phyloP scores from a whole-genome alignment of 2,888 invertebrate genomes.

The Coelopa pilipes region DNA sequence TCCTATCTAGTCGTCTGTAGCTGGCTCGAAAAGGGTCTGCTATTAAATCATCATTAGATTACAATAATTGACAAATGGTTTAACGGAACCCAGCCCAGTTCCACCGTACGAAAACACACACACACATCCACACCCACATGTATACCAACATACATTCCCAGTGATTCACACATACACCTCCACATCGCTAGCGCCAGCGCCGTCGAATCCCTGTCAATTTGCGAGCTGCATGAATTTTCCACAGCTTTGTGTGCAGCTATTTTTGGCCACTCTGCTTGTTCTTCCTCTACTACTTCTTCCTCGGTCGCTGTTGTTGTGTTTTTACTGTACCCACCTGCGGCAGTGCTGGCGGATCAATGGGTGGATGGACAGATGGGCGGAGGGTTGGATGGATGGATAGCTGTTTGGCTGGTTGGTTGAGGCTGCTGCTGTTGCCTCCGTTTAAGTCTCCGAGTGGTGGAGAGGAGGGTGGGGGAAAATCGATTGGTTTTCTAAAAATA shows the following conservation, averaged over 20 bases:
- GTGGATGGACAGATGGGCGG: no score
- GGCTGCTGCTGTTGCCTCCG: no score
- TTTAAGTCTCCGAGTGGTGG: no score
- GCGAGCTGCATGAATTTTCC: background rate
- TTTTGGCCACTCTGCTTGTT: background rate
- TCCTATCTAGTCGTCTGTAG: no score
- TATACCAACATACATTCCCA: no score
- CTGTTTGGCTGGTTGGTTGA: no score
- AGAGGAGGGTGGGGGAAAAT: background rate
- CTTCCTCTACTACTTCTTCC: background rate
- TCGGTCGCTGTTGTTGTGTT: background rate
- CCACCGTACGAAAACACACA: no score
- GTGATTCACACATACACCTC: no score
- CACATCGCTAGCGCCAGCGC: no score
- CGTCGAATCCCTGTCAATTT: background rate
- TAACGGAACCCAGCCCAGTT: background rate
- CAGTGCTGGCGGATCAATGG: no score
- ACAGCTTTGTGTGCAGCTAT: background rate
- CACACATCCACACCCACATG: no score
- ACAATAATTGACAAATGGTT: conserved; percentile 40
- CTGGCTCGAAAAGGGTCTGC: conserved; percentile 6
- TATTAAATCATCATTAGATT: conserved; percentile 44
- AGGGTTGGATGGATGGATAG: no score
- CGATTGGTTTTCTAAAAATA: conserved; percentile 13
- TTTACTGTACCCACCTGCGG: background rate